Conservation (phyloP, 2,113 vertebrate species). For the Balaenoptera acutorostrata region DNA sequence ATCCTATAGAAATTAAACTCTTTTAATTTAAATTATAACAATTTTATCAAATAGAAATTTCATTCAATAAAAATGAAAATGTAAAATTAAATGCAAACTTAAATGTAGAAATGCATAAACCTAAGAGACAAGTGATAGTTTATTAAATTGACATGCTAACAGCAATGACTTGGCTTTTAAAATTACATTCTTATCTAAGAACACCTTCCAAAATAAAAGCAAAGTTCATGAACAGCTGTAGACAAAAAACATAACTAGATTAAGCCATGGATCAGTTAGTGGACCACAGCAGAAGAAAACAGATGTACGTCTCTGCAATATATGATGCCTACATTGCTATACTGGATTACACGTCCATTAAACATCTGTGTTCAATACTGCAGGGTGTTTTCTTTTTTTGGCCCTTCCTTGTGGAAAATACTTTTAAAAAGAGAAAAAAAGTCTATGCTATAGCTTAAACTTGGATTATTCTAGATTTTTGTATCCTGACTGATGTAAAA, state of each 20-base stretch:
- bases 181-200: not conserved
- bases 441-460: not conserved
- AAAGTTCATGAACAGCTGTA: not conserved
- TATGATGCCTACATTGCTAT: not conserved
- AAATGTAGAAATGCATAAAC: not conserved
- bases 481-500: not conserved
- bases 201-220: constrained; percentile 25
- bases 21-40: not conserved
- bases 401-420: not conserved
- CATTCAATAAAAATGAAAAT: constrained; percentile 23
- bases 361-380: constrained; percentile 10
- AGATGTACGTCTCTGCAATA: not conserved
- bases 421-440: not conserved
- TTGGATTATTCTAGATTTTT: not conserved
- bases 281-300: not conserved
- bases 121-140: not conserved
- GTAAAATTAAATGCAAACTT: constrained; percentile 14
- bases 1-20: not conserved
- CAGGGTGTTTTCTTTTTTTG: not conserved
- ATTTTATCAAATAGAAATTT: not conserved
- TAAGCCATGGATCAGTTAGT: not conserved
- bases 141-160: not conserved
- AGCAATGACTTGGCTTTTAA: not conserved
- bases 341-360: not conserved
- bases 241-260: not conserved